These are phyloP conservation scores for Lithophane semibrunnea DNA, from an alignment of 2,888 invertebrate species.

Conservation along the genomic window DNA sequence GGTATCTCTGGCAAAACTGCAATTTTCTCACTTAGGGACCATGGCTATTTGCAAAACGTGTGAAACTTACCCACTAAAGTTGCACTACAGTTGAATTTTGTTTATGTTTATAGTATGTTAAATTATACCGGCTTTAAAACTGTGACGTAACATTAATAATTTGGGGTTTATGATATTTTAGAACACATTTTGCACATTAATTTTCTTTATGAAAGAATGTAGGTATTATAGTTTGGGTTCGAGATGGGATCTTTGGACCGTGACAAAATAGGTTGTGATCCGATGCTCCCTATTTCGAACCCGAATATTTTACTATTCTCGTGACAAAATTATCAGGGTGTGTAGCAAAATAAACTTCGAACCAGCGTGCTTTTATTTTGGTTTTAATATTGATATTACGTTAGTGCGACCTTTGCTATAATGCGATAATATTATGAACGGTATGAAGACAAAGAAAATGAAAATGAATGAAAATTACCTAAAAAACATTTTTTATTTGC, in stretches of 20 bases:
- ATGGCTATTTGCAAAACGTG: conserved; percentile 70
- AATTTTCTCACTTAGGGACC: conserved; percentile 72
- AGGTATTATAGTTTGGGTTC: conserved; percentile 31
- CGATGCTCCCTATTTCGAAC: conserved; percentile 48
- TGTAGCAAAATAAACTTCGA: conserved; percentile 22
- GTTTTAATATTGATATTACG: conserved; percentile 3
- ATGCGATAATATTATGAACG: background rate
- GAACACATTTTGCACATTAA: conserved; percentile 13
- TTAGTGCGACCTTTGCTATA: background rate
- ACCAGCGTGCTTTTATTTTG: conserved; percentile 15
- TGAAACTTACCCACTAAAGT: conserved; percentile 74
- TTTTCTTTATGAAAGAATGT: conserved; percentile 27
- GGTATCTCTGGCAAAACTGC: conserved; percentile 74
- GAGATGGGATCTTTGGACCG: conserved; percentile 61
- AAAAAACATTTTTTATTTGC: background rate
- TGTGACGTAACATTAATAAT: conserved; percentile 2
- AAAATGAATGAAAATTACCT: too few relatives aligned
- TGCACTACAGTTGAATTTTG: conserved; percentile 66
- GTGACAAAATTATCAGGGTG: conserved; percentile 47
- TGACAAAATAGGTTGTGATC: conserved; percentile 63
- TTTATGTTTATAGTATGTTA: conserved; percentile 53
- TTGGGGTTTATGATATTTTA: background rate
- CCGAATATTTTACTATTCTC: conserved; percentile 53
- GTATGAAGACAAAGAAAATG: background rate
- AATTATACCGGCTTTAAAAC: conserved; percentile 42